Evolutionary conservation across 2,797 vertebrate genomes (phyloP), one percentile per base, ranked within the genome.

Genomic region (Tympanoctomys barrerae): DNA sequence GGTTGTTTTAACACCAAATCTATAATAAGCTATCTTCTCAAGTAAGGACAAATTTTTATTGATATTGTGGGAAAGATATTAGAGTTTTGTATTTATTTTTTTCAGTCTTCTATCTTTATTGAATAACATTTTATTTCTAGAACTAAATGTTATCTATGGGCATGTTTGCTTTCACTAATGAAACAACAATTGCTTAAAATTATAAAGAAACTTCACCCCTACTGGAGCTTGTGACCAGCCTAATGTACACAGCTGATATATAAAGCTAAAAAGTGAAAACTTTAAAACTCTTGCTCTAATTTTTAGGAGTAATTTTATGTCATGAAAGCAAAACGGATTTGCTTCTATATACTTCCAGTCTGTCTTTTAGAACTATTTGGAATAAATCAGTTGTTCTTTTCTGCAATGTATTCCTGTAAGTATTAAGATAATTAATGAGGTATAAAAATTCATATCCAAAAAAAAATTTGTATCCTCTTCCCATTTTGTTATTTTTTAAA

Each of bases 251-350:
- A 89, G 42, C 39, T 88, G 86, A 54, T 52, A 19, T 46, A 73
- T 36, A 87, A 8, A 89, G n/a, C 28, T 71, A 12, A 36, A 83
- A 79, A 57, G 7, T 39, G 8, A 90, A 91, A 90, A 33, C 2
- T 68, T 81, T 86, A 87, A 49, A 87, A 94, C 87, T 13, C 14
- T 4, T 1, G 33, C 10, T 71, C 28, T 84, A 77, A 57, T 2
- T 62, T 87, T 90, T 46, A 66, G 16, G 21, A 93, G 39, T 79
- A 70, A 6, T 88, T 97, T 73, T 61, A 68, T 68, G 61, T 36
- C n/a, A 91, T 89, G 79, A 13, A 96, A 92, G 91, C 70, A 79
- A 90, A 94, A 71, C 39, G 2, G 81, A 61, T 49, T 85, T 80
- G 2, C 14, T 59, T 89, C 14, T 49, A 83, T 0, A 85, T 49